Percentiles rank a stretch among this genome's conserved stretches.
phyloP scores from a whole-genome alignment of 1,140 invertebrate species.

The Sycobia sp. region DNA sequence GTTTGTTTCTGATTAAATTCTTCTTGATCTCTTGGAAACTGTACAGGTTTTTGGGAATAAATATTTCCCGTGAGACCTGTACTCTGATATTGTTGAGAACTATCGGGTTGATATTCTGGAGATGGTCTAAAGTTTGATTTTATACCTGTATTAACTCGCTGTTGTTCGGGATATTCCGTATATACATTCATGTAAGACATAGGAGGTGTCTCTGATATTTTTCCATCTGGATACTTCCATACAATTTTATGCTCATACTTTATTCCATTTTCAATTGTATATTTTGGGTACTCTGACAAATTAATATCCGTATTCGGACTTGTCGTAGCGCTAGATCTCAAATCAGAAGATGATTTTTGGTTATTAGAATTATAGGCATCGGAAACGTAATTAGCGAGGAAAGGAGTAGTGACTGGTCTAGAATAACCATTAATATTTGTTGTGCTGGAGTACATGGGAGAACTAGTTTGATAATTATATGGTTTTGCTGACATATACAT shows the following conservation, averaged over 20 bases:
- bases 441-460: background rate
- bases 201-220: constrained; percentile 50
- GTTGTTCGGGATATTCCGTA: constrained; percentile 38
- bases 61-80: constrained; percentile 22
- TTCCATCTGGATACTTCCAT: constrained; percentile 59
- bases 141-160: constrained; percentile 12
- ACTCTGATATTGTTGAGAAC: background rate
- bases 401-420: constrained; percentile 29
- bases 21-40: constrained; percentile 49
- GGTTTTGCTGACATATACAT: constrained; percentile 16
- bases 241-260: constrained; percentile 58
- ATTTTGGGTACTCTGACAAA: constrained; percentile 44
- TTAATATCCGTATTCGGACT: constrained; percentile 40
- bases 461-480: background rate
- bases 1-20: constrained; percentile 29
- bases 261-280: constrained; percentile 53
- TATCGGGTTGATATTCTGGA: background rate
- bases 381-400: constrained; percentile 25
- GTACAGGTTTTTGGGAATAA: constrained; percentile 52
- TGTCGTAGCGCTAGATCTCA: constrained; percentile 21
- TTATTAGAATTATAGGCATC: background rate
- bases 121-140: constrained; percentile 4
- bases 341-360: constrained; percentile 28
- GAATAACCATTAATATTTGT: constrained; percentile 26
- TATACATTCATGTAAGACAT: constrained; percentile 49